Evolutionary conservation across 1,140 invertebrate genomes (phyloP).

Genomic region (Pissodes strobi): DNA sequence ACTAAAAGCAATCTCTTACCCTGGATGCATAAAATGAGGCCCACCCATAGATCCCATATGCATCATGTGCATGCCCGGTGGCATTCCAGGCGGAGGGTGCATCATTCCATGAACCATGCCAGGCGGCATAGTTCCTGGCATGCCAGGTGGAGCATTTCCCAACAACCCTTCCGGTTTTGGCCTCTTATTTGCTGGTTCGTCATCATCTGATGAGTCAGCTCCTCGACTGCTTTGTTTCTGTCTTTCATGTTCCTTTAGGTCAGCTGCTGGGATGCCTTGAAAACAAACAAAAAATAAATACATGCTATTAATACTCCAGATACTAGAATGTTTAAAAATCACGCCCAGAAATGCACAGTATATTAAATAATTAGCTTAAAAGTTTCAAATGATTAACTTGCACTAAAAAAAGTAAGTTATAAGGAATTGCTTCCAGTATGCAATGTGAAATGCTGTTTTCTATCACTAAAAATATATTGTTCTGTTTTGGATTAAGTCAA

Average conservation of each 20-base stretch:
- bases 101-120: constrained; percentile 64
- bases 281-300: neutral
- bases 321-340: no score
- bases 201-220: constrained; percentile 74
- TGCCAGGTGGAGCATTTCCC: constrained; percentile 59
- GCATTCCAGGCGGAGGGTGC: constrained; percentile 62
- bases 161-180: constrained; percentile 66
- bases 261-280: constrained; percentile 85
- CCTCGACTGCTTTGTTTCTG: constrained; percentile 70
- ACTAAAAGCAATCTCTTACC: no score
- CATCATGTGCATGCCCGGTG: constrained; percentile 62
- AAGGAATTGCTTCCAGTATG: no score
- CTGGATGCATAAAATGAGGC: constrained; percentile 71
- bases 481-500: no score
- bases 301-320: no score
- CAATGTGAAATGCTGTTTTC: no score
- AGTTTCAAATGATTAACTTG: no score
- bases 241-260: constrained; percentile 91
- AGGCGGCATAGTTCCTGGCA: constrained; percentile 59
- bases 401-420: no score
- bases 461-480: no score
- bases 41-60: constrained; percentile 76
- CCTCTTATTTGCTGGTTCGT: constrained; percentile 76
- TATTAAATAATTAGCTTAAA: no score
- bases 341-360: no score